Evolutionary conservation across 2,888 invertebrate genomes (phyloP), one percentile per base, ranked within the genome.

Genomic region (Trichacis sp.): DNA sequence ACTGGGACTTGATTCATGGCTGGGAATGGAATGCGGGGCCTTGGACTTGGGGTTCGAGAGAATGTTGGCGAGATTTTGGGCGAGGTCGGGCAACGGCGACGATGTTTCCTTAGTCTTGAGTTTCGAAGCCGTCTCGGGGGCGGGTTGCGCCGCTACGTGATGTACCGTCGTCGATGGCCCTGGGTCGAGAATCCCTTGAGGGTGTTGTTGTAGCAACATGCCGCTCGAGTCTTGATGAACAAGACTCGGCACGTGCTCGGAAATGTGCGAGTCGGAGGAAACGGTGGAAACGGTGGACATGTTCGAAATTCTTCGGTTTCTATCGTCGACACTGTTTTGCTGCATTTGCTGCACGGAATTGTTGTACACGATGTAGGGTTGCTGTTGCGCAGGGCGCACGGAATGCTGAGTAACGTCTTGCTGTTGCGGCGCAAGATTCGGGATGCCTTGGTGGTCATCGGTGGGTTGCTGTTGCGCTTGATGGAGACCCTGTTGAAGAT

Each of bases 41-140:
- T 83, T 84, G 1, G 82, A 76, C 57, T 84, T 84, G 0, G 84
- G 83, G 70, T 84, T 83, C 0, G 83, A 83, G 6, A 84, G 68
- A 64, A 84, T 84, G 52, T 84, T 84, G 1, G 84, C 84, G 19
- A 84, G 70, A 73, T 84, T 84, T 68, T 84, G 83, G 1, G 82
- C 84, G 1, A 84, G 68, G 62, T 84, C 84, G 11, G 84, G 84
- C 15, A 84, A 69, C 0, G 84, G 84, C 4, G 84, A 83, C 0
- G 84, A 84, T 0, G 81, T 77, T 65, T 84, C 84, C 53, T 84
- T 83, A 1, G 79, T 64, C 58, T 84, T 84, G 33, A 62, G 68
- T 58, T 77, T 82, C n/a, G 73, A 71, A 19, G 71, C 14, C 17
- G 53, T 50, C 17, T 77, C 76, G 15, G 30, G 19, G 36, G 50